Percentiles rank a stretch among this genome's conserved stretches.
phyloP scores from a whole-genome alignment of 2,113 vertebrate genomes.

The Podarcis cretensis region DNA sequence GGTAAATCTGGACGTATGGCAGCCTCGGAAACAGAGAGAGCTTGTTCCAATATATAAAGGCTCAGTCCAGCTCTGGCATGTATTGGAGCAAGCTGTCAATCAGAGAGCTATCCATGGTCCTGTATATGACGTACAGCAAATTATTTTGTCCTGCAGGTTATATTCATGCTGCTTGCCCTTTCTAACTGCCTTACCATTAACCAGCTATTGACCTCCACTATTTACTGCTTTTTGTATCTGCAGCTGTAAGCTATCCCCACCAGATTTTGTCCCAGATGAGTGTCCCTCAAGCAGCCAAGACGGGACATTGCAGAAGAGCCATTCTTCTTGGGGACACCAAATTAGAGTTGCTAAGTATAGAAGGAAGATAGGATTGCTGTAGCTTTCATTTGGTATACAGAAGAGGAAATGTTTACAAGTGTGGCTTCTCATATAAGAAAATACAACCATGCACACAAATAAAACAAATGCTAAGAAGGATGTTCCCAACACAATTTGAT shows the following conservation, averaged over 20 bases:
- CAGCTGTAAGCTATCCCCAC: neutral
- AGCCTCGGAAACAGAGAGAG: neutral
- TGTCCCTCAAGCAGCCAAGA: neutral
- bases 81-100: neutral
- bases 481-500: neutral
- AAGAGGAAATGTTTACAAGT: neutral
- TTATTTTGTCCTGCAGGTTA: neutral
- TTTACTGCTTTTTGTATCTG: neutral
- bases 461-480: neutral
- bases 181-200: neutral
- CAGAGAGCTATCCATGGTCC: constrained; percentile 11
- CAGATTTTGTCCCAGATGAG: neutral
- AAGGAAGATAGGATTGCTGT: neutral
- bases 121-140: neutral
- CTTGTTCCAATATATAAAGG: neutral
- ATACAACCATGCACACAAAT: neutral
- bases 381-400: neutral
- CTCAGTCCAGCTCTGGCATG: neutral
- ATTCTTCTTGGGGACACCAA: neutral
- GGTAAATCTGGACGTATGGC: no score
- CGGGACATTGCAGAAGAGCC: neutral
- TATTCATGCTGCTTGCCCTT: neutral
- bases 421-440: neutral
- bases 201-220: neutral
- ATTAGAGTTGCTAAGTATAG: neutral